Conservation (phyloP, 2,113 vertebrate species). For the Stictonetta naevosa region DNA sequence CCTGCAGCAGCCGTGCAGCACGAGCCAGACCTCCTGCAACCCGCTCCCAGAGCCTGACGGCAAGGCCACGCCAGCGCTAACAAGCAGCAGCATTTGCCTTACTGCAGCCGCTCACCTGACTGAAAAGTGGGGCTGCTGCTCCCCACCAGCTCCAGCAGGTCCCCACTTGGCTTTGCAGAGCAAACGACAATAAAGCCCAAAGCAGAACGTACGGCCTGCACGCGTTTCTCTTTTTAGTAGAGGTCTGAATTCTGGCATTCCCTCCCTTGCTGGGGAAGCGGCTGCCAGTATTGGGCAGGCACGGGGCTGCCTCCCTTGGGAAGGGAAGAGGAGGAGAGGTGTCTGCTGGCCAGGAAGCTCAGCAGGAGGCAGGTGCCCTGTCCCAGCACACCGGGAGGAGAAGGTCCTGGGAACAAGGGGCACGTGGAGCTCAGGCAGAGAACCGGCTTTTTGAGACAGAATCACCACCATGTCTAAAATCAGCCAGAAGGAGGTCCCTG, state of each 20-base stretch:
- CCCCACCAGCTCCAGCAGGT: background rate
- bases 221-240: background rate
- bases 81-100: background rate
- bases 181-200: conserved; percentile 34
- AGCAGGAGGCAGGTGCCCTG: background rate
- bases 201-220: background rate
- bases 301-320: background rate
- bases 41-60: background rate
- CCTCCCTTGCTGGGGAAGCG: background rate
- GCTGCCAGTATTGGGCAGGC: background rate
- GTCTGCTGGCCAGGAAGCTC: background rate
- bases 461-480: fast-evolving
- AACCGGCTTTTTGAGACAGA: background rate
- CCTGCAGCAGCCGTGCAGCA: background rate
- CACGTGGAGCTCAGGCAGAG: background rate
- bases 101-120: background rate
- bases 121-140: background rate
- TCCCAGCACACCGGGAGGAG: background rate
- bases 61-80: background rate
- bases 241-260: background rate
- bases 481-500: fast-evolving
- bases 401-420: background rate
- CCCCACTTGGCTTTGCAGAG: background rate
- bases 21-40: background rate
- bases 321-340: background rate